A percentile compares a stretch with the other conserved stretches of the same genome.
Evolutionary conservation across 2,888 invertebrate genomes (phyloP).

Genomic region (Ochropleura leucogaster): DNA sequence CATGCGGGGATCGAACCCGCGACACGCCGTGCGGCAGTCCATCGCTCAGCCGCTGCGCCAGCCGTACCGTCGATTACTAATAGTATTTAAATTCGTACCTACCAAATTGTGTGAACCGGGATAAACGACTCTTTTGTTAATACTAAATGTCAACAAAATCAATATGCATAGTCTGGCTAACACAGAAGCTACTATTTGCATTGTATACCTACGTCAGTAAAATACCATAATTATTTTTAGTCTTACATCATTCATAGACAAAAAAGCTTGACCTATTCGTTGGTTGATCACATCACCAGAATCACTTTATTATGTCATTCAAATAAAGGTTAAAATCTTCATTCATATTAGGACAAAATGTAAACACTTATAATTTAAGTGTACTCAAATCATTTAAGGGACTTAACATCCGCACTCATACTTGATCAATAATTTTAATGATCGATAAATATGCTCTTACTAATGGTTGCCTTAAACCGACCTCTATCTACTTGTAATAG

Average conservation of each 20-base stretch:
- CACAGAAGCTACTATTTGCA: background rate
- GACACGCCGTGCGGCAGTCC: too few relatives aligned
- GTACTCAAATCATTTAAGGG: background rate
- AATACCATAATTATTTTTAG: background rate
- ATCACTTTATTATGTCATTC: background rate
- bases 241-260: constrained; percentile 18
- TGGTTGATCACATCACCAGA: constrained; percentile 5
- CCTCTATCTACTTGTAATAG: background rate
- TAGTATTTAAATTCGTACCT: background rate
- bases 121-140: background rate
- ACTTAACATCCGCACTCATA: constrained; percentile 3
- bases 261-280: constrained; percentile 23
- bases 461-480: background rate
- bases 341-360: background rate
- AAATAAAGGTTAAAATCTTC: constrained; percentile 6
- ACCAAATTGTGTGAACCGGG: background rate
- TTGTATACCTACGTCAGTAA: background rate
- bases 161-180: background rate
- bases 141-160: background rate
- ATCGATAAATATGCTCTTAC: background rate
- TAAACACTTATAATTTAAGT: background rate
- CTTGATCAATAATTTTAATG: constrained; percentile 7
- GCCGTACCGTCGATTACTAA: too few relatives aligned
- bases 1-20: too few relatives aligned
- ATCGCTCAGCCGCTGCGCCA: too few relatives aligned